Percentiles rank a stretch among this genome's conserved stretches.
Evolutionary conservation across 2,888 invertebrate genomes (phyloP).

Genomic region (Pachycephus smyrnensis): DNA sequence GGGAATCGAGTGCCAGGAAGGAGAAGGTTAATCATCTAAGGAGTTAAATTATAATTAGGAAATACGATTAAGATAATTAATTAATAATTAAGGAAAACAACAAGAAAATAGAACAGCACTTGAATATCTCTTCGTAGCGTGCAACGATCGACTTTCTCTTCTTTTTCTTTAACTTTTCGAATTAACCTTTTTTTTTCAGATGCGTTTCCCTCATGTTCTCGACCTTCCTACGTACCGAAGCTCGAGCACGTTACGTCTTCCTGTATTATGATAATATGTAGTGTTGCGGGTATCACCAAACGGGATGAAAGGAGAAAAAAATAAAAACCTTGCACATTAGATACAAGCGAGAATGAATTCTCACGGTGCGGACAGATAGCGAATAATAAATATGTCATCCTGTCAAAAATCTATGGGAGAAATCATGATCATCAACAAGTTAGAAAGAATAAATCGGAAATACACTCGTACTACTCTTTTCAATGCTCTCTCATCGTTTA

Average conservation of each 20-base stretch:
- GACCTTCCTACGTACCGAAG: not conserved
- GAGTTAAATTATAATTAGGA: constrained; percentile 62
- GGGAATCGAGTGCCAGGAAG: too few relatives aligned
- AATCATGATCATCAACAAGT: constrained; percentile 28
- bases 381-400: not conserved
- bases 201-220: constrained; percentile 1
- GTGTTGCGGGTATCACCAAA: not conserved
- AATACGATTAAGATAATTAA: constrained; percentile 59
- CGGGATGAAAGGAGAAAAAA: not conserved
- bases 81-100: constrained; percentile 61
- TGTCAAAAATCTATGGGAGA: constrained; percentile 11
- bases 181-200: constrained; percentile 22
- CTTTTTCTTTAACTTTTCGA: constrained; percentile 18
- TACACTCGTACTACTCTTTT: constrained; percentile 31
- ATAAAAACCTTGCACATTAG: not conserved
- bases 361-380: not conserved
- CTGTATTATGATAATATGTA: not conserved
- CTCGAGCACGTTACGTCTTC: not conserved
- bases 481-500: constrained; percentile 26
- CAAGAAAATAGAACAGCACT: constrained; percentile 58
- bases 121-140: constrained; percentile 38
- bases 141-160: constrained; percentile 25
- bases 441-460: constrained; percentile 43
- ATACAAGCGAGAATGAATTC: not conserved
- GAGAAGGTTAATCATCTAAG: constrained; percentile 50